Conservation (phyloP, 2,113 vertebrate genomes). For the Semicossyphus pulcher region DNA sequence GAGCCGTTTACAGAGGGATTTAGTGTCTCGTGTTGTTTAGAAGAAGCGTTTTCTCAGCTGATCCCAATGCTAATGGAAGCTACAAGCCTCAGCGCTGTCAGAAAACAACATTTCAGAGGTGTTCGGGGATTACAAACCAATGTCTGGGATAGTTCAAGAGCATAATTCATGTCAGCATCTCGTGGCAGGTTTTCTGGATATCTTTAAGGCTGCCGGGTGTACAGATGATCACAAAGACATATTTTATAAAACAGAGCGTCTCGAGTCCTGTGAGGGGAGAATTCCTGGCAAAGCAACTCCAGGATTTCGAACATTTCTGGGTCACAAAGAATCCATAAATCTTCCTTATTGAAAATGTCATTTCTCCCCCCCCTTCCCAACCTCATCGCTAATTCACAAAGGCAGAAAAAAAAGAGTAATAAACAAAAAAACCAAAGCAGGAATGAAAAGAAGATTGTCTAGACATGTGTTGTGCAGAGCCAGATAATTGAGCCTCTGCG, state of each 20-base stretch:
- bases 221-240: constrained; percentile 35
- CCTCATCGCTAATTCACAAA: constrained; percentile 12
- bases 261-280: constrained; percentile 11
- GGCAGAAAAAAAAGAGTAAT: not conserved
- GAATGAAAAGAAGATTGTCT: constrained; percentile 31
- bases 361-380: constrained; percentile 12
- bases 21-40: constrained; percentile 9
- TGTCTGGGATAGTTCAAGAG: constrained; percentile 19
- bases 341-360: constrained; percentile 71
- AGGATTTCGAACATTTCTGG: constrained; percentile 55
- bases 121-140: not conserved
- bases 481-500: constrained; percentile 40
- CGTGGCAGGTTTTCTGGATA: constrained; percentile 22
- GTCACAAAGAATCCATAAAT: constrained; percentile 67
- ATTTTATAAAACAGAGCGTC: constrained; percentile 38
- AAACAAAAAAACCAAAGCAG: constrained; percentile 35
- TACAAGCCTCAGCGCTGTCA: not conserved
- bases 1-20: not conserved
- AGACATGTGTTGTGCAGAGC: constrained; percentile 46
- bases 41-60: constrained; percentile 17
- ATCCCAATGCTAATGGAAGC: constrained; percentile 16
- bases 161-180: constrained; percentile 40
- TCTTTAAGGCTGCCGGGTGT: constrained; percentile 19
- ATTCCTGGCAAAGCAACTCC: constrained; percentile 21
- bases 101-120: constrained; percentile 13